Conservation (phyloP, 2,113 vertebrate species). For the Pleuronectes platessa region DNA sequence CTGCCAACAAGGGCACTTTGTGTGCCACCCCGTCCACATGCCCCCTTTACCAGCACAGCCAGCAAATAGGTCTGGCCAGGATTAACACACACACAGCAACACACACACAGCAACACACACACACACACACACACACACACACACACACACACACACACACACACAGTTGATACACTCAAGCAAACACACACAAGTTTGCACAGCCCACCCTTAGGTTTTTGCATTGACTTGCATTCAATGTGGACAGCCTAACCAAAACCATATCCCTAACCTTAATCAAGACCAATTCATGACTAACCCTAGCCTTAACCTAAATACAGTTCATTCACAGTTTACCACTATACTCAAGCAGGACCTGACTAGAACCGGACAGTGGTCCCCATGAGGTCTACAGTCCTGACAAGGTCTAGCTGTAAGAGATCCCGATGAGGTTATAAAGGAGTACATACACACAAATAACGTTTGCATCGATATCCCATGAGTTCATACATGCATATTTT, state of each 20-base stretch:
- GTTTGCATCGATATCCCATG: slow-evolving; percentile 23
- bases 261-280: no score
- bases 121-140: slow-evolving; percentile 5
- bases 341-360: no score
- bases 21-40: slow-evolving; percentile 64
- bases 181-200: not conserved
- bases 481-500: slow-evolving; percentile 52
- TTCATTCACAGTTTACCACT: no score
- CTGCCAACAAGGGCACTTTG: slow-evolving; percentile 71
- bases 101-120: slow-evolving; percentile 9
- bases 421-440: no score
- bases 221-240: no score
- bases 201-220: no score
- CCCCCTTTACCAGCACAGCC: slow-evolving; percentile 49
- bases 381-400: no score
- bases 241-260: no score
- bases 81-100: slow-evolving; percentile 31
- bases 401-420: no score
- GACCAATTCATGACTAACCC: no score
- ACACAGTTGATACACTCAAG: not conserved
- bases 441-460: not conserved
- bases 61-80: slow-evolving; percentile 51
- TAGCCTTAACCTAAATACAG: no score
- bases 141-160: slow-evolving; percentile 10
- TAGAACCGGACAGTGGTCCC: no score